These are phyloP conservation scores for Proteles cristata DNA, from an alignment of 2,113 vertebrate genomes.

Conservation along the genomic window DNA sequence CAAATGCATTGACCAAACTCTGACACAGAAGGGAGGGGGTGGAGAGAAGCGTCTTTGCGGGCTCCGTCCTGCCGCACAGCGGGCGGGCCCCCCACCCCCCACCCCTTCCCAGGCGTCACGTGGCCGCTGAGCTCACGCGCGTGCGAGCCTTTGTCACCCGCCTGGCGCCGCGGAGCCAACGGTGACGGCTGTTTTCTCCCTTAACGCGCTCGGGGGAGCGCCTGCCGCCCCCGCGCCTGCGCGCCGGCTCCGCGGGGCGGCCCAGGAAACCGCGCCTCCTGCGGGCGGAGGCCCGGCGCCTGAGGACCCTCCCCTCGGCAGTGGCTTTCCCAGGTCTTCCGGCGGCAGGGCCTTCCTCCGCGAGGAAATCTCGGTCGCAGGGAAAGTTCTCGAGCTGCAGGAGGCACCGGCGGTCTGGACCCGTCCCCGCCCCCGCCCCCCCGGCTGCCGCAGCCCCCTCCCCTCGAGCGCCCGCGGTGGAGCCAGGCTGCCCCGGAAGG, in stretches of 20 bases:
- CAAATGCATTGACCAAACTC: conserved; percentile 39
- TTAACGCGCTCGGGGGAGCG: conserved; percentile 61
- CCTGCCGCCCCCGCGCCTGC: background rate
- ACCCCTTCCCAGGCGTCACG: conserved; percentile 8
- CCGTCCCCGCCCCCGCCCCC: background rate
- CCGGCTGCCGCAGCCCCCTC: background rate
- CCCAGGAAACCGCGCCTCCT: conserved; percentile 43
- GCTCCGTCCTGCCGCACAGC: background rate
- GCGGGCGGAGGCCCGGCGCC: background rate
- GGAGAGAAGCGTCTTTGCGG: background rate
- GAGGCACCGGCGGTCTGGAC: background rate
- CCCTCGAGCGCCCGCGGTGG: conserved; percentile 27
- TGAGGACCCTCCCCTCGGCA: background rate
- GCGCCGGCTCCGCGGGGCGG: background rate
- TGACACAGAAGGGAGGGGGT: background rate
- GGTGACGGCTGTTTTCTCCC: conserved; percentile 13
- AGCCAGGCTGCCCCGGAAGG: conserved; percentile 82
- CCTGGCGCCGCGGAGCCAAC: conserved; percentile 7
- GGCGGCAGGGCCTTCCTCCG: conserved; percentile 53
- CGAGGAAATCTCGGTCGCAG: conserved; percentile 75
- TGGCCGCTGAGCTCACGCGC: conserved; percentile 55
- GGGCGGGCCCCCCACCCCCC: background rate
- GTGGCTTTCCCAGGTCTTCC: conserved; percentile 75
- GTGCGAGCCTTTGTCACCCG: conserved; percentile 33
- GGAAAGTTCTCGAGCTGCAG: conserved; percentile 69